A percentile compares a stretch with the other conserved stretches of the same genome.
These are phyloP conservation scores for Achatina immaculata DNA, from an alignment of 1,140 invertebrate species.

Conservation along the genomic window DNA sequence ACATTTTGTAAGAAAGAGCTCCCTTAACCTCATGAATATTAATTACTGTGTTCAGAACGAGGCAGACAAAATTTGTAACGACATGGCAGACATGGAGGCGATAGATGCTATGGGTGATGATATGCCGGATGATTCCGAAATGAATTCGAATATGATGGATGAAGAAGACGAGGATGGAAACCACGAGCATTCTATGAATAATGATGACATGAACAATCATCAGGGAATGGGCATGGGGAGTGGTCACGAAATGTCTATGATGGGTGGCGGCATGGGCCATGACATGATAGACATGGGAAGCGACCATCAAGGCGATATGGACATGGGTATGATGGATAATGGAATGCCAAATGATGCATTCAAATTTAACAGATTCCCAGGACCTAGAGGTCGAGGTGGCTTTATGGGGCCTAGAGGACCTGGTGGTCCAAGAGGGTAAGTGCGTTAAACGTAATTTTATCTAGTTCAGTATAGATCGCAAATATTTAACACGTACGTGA, in stretches of 20 bases:
- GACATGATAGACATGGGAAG: conserved; percentile 22
- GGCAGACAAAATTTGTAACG: too few species aligned
- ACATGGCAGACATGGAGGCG: conserved; percentile 40
- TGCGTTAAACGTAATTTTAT: neutral
- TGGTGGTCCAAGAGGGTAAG: conserved; percentile 37
- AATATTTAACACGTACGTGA: conserved; percentile 4
- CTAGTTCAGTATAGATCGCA: too few species aligned
- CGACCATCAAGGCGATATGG: conserved; percentile 36
- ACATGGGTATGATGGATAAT: conserved; percentile 31
- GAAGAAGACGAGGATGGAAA: conserved; percentile 23
- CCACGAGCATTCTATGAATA: conserved; percentile 13
- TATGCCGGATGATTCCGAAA: conserved; percentile 10
- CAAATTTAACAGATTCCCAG: conserved; percentile 45
- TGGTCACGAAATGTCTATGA: conserved; percentile 23
- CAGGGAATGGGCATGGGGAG: conserved; percentile 25
- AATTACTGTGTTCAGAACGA: too few species aligned
- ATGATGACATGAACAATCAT: conserved; percentile 24
- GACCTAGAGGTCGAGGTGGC: conserved; percentile 42
- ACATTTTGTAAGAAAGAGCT: too few species aligned
- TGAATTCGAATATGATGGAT: conserved; percentile 25
- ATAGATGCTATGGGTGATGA: conserved; percentile 38
- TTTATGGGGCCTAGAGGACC: conserved; percentile 47
- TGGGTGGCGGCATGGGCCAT: neutral
- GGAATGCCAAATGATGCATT: conserved; percentile 32
- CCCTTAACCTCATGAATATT: too few species aligned